Evolutionary conservation across 2,113 vertebrate genomes (phyloP), one percentile per base, ranked within the genome.

Genomic region (Crocuta crocuta): DNA sequence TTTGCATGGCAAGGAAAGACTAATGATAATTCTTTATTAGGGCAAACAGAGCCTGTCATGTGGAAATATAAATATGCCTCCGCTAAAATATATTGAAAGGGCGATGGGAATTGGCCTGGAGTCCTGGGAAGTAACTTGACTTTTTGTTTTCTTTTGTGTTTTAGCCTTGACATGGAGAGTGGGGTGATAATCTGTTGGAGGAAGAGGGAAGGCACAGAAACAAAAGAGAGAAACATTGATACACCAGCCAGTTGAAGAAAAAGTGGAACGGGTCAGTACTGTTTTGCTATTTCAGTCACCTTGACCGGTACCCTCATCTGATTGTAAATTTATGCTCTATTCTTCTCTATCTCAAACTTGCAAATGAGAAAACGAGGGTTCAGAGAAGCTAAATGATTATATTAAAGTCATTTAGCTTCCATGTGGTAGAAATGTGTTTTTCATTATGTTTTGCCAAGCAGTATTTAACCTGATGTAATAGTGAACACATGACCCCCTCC

Each of bases 1-100:
- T 66, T 95, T 94, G 5, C n/a, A 55, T 13, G 94, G 61, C 53
- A 95, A 85, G 74, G 28, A 89, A 92, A 89, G 4, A 3, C 10
- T 86, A 33, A 82, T 53, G 23, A 35, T 91, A 89, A 82, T 89
- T 97, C 66, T 85, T 88, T 80, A 73, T 89, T 65, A 94, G 19
- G 68, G 73, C 8, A 17, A 95, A 45, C 21, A 93, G 58, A 97
- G 39, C 2, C 39, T 96, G 26, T 88, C 84, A 92, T 15, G 55
- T 21, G 16, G n/a, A 4, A 94, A 79, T 3, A 10, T 45, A 81
- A 83, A 12, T 80, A 85, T 78, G 1, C 33, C 16, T 45, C 33
- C 11, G 26, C 2, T 50, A 39, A 92, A n/a, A 16, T 79, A 10
- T 45, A 58, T 58, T 89, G 43, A 55, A 96, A 43, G 28, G 89